A percentile compares a stretch with the other conserved stretches of the same genome.
Conservation (phyloP, 2,888 invertebrate genomes). For the Lordiphosa andalusiaca region DNA sequence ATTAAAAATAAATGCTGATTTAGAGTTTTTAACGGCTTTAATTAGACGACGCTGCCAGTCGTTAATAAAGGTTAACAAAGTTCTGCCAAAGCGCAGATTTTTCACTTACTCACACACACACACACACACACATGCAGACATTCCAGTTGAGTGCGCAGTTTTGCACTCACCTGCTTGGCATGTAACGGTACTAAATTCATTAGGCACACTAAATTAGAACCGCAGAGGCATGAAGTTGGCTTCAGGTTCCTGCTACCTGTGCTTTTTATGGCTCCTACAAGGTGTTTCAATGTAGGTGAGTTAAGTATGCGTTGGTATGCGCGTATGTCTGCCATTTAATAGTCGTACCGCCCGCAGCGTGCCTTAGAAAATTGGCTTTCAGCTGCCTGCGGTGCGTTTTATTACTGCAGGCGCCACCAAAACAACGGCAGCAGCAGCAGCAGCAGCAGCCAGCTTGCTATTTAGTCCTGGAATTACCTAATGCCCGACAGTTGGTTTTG, state of each 20-base stretch:
- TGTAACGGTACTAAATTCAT: slow-evolving; percentile 75
- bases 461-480: slow-evolving; percentile 62
- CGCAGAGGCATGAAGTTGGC: slow-evolving; percentile 38
- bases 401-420: slow-evolving; percentile 44
- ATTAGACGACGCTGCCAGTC: slow-evolving; percentile 57
- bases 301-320: slow-evolving; percentile 2
- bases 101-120: slow-evolving; percentile 34
- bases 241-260: slow-evolving; percentile 36
- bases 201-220: slow-evolving; percentile 75
- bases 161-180: slow-evolving; percentile 64
- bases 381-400: slow-evolving; percentile 64
- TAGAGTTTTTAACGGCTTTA: slow-evolving; percentile 53
- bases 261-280: slow-evolving; percentile 52
- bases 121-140: slow-evolving; percentile 38
- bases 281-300: slow-evolving; percentile 38
- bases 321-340: slow-evolving; percentile 38
- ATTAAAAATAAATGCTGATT: slow-evolving; percentile 64
- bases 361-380: slow-evolving; percentile 68
- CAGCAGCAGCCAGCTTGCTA: slow-evolving; percentile 27
- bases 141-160: slow-evolving; percentile 60
- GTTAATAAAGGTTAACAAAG: slow-evolving; percentile 73
- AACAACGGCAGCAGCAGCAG: slow-evolving; percentile 14
- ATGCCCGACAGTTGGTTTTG: slow-evolving; percentile 38
- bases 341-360: slow-evolving; percentile 57
- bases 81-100: slow-evolving; percentile 64